Base-by-base conservation (phyloP, 1,140 invertebrate genomes). In the Ylistrum balloti region DNA sequence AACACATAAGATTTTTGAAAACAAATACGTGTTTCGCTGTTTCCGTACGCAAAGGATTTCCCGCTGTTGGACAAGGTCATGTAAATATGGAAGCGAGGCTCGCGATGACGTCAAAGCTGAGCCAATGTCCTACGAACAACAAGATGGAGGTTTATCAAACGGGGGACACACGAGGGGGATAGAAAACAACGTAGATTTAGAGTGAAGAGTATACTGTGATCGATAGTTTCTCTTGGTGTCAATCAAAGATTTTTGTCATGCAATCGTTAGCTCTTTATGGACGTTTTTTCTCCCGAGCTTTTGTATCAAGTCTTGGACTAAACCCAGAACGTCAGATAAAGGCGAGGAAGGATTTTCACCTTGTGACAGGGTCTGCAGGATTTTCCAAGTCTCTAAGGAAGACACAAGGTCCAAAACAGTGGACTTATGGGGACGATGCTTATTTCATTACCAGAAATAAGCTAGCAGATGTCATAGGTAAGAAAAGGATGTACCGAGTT, bases 401-500 rank as follows among this genome's bases (percentile, higher is more conserved):
- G 96, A 97, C 97, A 91, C 97, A 97, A 92, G 97, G 97, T 92
- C 97, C 97, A 95, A 97, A 97, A 95, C 98, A 98, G 96, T 95
- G 98, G 98, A 95, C 98, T 95, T 99, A 98, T 95, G 99, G 99
- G 88, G 99, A 99, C 96, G 99, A 99, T 97, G 98, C 99, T 85
- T 99, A 98, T 98, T 99, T 99, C 96, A 97, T 98, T 93, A 97
- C 98, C 7, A 98, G 98, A 96, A 98, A 98, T 95, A 98, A 98
- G 93, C 96, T 97, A 94, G 98, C 98, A 86, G 98, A 99, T 97
- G 98, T 99, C 91, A 97, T 99, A 96, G 99, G 98, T 99, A 96
- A 97, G 97, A 85, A 85, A 88, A 33, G 41, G 33, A 88, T 41
- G 41, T 85, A 33, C 85, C 33, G 88, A 33, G 34, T 45, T 38